Conservation (phyloP, 1,140 invertebrate genomes). For the Neelides sp. region DNA sequence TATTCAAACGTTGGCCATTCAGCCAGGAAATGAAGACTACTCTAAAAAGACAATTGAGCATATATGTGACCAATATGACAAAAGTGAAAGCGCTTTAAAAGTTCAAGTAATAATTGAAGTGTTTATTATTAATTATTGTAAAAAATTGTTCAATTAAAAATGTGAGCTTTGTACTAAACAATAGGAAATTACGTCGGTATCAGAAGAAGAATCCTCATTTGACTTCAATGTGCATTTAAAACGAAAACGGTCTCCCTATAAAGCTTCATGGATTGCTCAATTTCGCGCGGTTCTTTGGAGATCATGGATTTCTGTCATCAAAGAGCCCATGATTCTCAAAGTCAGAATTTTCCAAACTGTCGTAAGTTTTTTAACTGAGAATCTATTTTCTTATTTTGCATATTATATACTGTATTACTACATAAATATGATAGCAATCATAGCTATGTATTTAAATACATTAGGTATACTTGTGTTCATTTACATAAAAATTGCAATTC, state of each 20-base stretch:
- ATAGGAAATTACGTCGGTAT: too few relatives aligned
- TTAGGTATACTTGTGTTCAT: too few relatives aligned
- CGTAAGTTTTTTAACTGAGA: constrained; percentile 41
- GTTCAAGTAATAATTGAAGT: constrained; percentile 17
- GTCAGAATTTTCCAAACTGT: constrained; percentile 76
- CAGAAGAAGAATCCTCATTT: too few relatives aligned
- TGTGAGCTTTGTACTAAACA: neutral
- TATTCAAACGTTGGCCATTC: constrained; percentile 76
- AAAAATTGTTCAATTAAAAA: constrained; percentile 4
- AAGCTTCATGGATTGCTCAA: constrained; percentile 74
- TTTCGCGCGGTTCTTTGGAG: constrained; percentile 80
- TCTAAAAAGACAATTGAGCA: constrained; percentile 32
- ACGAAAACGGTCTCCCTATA: constrained; percentile 48
- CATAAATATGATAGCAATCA: too few relatives aligned
- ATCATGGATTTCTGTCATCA: constrained; percentile 70
- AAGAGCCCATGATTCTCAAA: constrained; percentile 80
- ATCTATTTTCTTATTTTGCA: too few relatives aligned
- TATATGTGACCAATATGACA: constrained; percentile 56
- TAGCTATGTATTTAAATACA: too few relatives aligned
- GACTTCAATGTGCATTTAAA: constrained; percentile 4
- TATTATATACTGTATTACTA: too few relatives aligned
- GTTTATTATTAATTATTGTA: neutral
- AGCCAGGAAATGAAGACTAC: constrained; percentile 63
- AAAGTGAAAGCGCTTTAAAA: constrained; percentile 44
- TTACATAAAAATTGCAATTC: too few relatives aligned